Conservation (phyloP, 1,140 invertebrate genomes). For the Cotesia vestalis region DNA sequence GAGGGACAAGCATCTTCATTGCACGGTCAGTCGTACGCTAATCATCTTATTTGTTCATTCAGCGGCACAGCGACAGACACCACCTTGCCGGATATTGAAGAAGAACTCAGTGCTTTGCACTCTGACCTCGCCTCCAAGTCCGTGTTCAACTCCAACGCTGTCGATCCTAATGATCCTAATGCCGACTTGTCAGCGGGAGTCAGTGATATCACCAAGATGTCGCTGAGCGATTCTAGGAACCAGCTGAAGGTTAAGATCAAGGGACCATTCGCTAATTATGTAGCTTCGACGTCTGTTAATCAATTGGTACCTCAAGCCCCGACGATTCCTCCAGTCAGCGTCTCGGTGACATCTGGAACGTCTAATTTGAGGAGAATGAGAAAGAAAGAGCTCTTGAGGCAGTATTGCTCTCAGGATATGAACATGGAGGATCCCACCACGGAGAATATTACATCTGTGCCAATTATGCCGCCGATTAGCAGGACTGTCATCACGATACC, state of each 20-base stretch:
- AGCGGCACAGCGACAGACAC: conserved; percentile 71
- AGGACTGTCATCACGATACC: conserved; percentile 83
- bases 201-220: conserved; percentile 71
- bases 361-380: conserved; percentile 85
- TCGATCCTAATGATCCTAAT: conserved; percentile 36
- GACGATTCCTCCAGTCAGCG: conserved; percentile 62
- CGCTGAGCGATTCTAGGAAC: conserved; percentile 79
- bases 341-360: conserved; percentile 66
- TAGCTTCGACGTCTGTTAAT: conserved; percentile 65
- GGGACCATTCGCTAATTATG: conserved; percentile 84
- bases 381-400: conserved; percentile 85
- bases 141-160: conserved; percentile 45
- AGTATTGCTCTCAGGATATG: conserved; percentile 88
- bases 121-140: conserved; percentile 69
- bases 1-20: conserved; percentile 66
- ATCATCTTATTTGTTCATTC: conserved; percentile 74
- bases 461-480: conserved; percentile 72
- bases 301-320: conserved; percentile 67
- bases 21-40: conserved; percentile 68
- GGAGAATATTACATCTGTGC: conserved; percentile 64
- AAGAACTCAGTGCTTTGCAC: conserved; percentile 81
- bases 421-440: conserved; percentile 78
- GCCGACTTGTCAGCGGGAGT: conserved; percentile 43
- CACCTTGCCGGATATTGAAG: conserved; percentile 74
- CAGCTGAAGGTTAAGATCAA: conserved; percentile 92